A percentile compares a stretch with the other conserved stretches of the same genome.
phyloP scores from a whole-genome alignment of 23 tunicate genomes.

The Styela clava region DNA sequence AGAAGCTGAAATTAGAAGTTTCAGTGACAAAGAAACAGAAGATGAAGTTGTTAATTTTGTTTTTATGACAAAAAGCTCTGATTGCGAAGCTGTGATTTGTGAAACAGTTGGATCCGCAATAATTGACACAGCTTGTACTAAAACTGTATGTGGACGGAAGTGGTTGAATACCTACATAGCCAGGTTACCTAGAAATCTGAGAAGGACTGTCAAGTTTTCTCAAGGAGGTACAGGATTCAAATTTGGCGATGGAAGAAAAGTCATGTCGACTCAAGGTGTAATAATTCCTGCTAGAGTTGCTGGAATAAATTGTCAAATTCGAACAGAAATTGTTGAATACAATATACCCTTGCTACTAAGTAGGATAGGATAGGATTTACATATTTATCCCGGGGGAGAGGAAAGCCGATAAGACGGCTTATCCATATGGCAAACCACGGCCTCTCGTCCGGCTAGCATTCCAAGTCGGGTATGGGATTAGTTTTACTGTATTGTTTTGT shows the following conservation, averaged over 20 bases:
- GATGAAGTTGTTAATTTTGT: no score
- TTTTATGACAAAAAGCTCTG: not conserved
- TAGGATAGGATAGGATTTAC: no score
- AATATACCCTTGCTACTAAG: not conserved
- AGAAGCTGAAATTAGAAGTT: not conserved
- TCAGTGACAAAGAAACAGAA: not conserved
- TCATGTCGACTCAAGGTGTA: not conserved
- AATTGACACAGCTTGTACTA: not conserved
- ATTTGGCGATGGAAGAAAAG: not conserved
- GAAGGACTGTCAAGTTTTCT: not conserved
- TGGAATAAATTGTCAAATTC: not conserved
- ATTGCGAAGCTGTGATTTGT: not conserved
- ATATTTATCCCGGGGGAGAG: no score
- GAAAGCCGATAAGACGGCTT: no score
- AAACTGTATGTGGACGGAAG: not conserved
- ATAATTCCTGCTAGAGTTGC: not conserved
- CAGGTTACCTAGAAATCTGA: not conserved
- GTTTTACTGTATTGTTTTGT: no score
- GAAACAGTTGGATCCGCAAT: not conserved
- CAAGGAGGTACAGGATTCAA: not conserved
- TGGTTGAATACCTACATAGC: not conserved
- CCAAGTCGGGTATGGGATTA: no score
- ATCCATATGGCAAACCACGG: no score
- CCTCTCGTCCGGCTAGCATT: no score
- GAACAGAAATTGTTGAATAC: not conserved